Conservation (phyloP, 2,888 invertebrate species). For the Coenonympha arcania region DNA sequence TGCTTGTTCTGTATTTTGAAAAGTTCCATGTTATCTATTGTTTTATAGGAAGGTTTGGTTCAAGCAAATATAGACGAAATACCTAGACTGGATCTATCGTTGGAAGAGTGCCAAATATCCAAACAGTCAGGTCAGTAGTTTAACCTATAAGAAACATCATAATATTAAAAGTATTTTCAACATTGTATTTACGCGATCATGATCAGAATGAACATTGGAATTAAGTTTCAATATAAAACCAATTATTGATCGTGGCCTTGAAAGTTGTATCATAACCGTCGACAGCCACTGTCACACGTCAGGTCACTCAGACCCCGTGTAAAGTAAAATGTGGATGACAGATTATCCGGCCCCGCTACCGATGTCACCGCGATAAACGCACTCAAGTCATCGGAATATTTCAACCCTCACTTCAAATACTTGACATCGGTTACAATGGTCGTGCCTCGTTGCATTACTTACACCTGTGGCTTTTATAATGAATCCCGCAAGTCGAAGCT, state of each 20-base stretch:
- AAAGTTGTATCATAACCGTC: constrained; percentile 2
- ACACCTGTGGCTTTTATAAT: background rate
- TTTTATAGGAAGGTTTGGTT: no score
- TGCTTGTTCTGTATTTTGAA: no score
- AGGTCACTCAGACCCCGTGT: constrained; percentile 12
- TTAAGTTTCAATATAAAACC: background rate
- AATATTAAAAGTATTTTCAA: no score
- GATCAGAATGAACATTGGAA: background rate
- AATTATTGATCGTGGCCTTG: background rate
- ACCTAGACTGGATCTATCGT: no score
- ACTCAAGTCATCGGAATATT: constrained; percentile 51
- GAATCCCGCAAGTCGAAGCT: background rate
- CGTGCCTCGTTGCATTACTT: background rate
- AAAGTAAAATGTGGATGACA: constrained; percentile 33
- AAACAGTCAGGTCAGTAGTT: no score
- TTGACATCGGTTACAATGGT: constrained; percentile 34
- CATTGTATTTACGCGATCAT: no score
- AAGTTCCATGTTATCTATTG: no score
- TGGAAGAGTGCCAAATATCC: no score
- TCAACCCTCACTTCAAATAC: constrained; percentile 46
- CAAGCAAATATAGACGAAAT: no score
- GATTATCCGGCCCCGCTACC: constrained; percentile 45
- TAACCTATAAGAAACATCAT: no score
- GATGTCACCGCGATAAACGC: constrained; percentile 25
- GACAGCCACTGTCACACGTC: constrained; percentile 46